Evolutionary conservation across 2,113 vertebrate genomes (phyloP).

Genomic region (Myotis davidii): DNA sequence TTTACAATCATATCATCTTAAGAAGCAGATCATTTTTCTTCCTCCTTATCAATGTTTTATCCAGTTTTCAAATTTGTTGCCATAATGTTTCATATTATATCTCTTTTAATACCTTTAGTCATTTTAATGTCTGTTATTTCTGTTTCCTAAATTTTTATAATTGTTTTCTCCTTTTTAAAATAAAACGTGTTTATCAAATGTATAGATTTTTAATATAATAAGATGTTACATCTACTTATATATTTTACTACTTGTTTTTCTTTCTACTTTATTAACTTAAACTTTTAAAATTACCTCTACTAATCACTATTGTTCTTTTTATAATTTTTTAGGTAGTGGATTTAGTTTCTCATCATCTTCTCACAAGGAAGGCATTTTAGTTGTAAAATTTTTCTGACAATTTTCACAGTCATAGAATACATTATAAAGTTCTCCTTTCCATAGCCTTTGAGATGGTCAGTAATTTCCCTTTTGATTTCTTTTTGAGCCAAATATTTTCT

Average conservation of each 20-base stretch:
- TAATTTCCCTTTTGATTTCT: not conserved
- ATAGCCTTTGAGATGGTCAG: not conserved
- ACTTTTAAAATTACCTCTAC: not conserved
- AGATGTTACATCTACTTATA: slow-evolving; percentile 1
- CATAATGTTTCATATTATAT: not conserved
- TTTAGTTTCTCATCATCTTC: not conserved
- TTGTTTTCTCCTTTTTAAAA: not conserved
- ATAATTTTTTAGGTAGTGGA: not conserved
- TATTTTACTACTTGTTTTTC: not conserved
- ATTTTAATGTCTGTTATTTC: slow-evolving; percentile 34
- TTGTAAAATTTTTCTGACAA: not conserved
- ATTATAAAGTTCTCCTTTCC: not conserved
- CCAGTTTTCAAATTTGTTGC: slow-evolving; percentile 41
- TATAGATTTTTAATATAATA: not conserved
- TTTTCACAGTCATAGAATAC: not conserved
- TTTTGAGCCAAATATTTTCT: not conserved
- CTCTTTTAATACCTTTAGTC: not conserved
- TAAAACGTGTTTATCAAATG: not conserved
- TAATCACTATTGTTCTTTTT: not conserved
- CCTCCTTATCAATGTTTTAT: slow-evolving; percentile 34
- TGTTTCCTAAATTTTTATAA: not conserved
- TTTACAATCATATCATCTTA: not conserved
- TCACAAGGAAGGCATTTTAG: not conserved
- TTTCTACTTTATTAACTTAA: not conserved
- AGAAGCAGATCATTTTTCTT: slow-evolving; percentile 1